Conservation (phyloP, 2,113 vertebrate species). For the Podarcis cretensis region DNA sequence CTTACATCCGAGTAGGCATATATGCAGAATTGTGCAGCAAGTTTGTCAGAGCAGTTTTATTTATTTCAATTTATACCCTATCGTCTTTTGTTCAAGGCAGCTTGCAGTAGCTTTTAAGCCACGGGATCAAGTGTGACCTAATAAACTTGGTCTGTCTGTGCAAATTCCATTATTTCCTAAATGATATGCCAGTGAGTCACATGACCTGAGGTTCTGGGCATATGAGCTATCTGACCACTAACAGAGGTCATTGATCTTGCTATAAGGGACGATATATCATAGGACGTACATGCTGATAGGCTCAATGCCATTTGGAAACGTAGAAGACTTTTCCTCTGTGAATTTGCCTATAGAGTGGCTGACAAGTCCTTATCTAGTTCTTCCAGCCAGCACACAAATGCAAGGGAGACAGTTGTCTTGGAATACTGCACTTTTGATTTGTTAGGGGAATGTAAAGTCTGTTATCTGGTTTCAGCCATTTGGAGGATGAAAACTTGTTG, state of each 20-base stretch:
- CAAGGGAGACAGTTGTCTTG: conserved; percentile 29
- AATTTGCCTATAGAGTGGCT: conserved; percentile 45
- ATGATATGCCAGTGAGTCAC: not conserved
- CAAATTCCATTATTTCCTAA: not conserved
- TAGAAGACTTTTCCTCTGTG: conserved; percentile 52
- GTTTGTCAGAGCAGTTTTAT: not conserved
- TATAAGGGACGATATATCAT: conserved; percentile 62
- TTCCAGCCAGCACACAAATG: conserved; percentile 55
- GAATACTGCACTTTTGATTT: conserved; percentile 19
- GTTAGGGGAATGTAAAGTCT: not conserved
- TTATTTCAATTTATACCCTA: not conserved
- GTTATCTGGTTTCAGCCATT: conserved; percentile 5
- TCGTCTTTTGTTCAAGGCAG: not conserved
- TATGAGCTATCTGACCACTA: conserved; percentile 47
- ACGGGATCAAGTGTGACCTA: not conserved
- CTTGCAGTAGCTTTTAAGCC: not conserved
- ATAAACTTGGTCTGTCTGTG: not conserved
- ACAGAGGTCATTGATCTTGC: conserved; percentile 58
- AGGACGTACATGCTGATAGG: conserved; percentile 47
- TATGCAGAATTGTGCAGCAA: not conserved
- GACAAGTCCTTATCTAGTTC: conserved; percentile 59
- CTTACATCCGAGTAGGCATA: not conserved
- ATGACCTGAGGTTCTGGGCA: conserved; percentile 16
- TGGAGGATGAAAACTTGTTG: conserved; percentile 14
- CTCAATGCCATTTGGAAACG: conserved; percentile 49